Base-by-base conservation (phyloP, 2,888 invertebrate genomes). In the Pseudoips prasinana region DNA sequence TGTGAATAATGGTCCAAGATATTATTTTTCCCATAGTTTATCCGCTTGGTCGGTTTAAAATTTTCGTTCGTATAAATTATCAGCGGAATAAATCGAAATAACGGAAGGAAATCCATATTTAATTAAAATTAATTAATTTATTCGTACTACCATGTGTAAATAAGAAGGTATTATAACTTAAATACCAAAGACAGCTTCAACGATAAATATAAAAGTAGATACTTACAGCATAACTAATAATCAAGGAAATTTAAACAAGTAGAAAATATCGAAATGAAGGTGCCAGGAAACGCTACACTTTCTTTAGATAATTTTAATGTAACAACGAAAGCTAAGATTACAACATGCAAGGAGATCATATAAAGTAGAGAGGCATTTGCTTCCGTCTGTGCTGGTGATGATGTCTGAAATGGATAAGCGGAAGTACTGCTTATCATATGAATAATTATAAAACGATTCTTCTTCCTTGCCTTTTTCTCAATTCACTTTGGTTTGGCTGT, bases 351-450 rank as follows among this genome's bases (percentile, higher is more conserved):
- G 17, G 14, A 39, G 29, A 35, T 45, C 73, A 83, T 52, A 66
- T 64, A 58, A 75, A 74, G 72, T 85, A 82, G 61, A 73, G 81
- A 56, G 72, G 68, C 55, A 71, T 71, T 74, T 81, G 78, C 68
- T 78, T 83, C 76, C 73, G 68, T 73, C 79, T 81, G 74, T 79
- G 74, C 39, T 74, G 82, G 45, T 69, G 81, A 38, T 72, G 77
- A 38, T 67, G 73, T 78, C 87, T 87, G 87, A 85, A 86, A 87
- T 66, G 68, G 58, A 63, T 79, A 71, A 51, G 44, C 58, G 54
- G 39, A 65, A 62, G 51, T 43, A 46, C 68, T 60, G 61, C 73
- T 75, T 73, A 74, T 70, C 67, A 66, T 51, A 25, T 20, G 7
- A 20, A 18, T 39, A 31, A 33, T 29, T 29, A 19, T 36, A 14